Base-by-base conservation (phyloP, 2,797 vertebrate genomes). In the Acrossocheilus fasciatus region DNA sequence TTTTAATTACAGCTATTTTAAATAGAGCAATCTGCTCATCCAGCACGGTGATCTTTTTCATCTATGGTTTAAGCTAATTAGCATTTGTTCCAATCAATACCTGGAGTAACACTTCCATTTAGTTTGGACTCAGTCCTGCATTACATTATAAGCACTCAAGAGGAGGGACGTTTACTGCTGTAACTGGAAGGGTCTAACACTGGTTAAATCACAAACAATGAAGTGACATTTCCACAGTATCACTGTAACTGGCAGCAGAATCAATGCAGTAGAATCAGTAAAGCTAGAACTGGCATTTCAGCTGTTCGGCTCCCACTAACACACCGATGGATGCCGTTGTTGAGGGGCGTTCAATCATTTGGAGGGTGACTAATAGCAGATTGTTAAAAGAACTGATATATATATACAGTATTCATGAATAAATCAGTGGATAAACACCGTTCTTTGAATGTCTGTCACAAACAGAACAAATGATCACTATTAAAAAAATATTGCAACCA, bases 171-270 rank as follows among this genome's bases (percentile, higher is more conserved):
- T 73, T 83, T 79, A 79, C 36, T 73, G 81, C 54, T 79, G 36
- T 34, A 26, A 23, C 75, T 59, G 52, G 26, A 70, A 72, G 50
- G 81, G 75, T 73, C 86, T 80, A 77, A 73, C 57, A 17, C 15
- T 64, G 81, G 86, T 83, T 87, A 83, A 79, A 84, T 77, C 47
- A 52, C 59, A 39, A 76, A 59, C 80, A 82, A 82, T 47, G 73
- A 74, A 76, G 68, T 26, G 17, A n/a, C 36, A 80, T 68, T 72
- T 83, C 66, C 34, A 78, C 70, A 70, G 81, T 41, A n/a, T 78
- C 74, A 74, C 45, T 79, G 70, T 75, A 86, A 62, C 70, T 82
- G 54, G 59, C 81, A 84, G 59, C 47, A 36, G 59, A 70, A 87
- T 84, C 82, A 75, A 75, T 75, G 26, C 45, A 52, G 45, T 17